Evolutionary conservation across 2,113 vertebrate species (phyloP).

Genomic region (Galeopterus variegatus): DNA sequence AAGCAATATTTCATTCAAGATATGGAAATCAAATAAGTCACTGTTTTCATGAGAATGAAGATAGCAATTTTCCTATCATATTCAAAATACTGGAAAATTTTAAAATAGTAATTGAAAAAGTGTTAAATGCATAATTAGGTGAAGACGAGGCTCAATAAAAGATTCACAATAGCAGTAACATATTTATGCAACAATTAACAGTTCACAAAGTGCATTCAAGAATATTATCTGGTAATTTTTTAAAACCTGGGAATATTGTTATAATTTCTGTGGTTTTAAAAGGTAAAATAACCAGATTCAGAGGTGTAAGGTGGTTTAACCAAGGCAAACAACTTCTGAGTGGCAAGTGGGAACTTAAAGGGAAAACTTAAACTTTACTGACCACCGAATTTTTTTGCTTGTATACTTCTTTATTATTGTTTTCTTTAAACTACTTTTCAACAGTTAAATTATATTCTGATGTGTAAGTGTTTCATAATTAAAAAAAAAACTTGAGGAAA

Average conservation of each 20-base stretch:
- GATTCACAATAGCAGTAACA: neutral
- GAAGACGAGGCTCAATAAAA: neutral
- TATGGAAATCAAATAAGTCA: neutral
- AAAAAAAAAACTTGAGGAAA: neutral
- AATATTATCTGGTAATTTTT: neutral
- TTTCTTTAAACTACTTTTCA: neutral
- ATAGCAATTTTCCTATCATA: neutral
- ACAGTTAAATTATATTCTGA: neutral
- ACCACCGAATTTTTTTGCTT: neutral
- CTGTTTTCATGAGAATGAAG: neutral
- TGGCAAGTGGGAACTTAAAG: neutral
- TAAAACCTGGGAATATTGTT: neutral
- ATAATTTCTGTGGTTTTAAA: neutral
- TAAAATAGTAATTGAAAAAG: slow-evolving; percentile 39
- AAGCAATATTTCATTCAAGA: neutral
- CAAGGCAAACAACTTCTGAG: neutral
- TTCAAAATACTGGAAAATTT: neutral
- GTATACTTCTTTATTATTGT: neutral
- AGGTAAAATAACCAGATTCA: neutral
- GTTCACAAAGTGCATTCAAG: neutral
- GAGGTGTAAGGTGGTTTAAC: neutral
- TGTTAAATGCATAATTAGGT: neutral
- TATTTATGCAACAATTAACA: neutral
- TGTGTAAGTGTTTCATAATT: neutral
- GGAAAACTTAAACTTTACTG: neutral